Evolutionary conservation across 2,113 vertebrate species (phyloP).

Genomic region (Erpornis zantholeuca): DNA sequence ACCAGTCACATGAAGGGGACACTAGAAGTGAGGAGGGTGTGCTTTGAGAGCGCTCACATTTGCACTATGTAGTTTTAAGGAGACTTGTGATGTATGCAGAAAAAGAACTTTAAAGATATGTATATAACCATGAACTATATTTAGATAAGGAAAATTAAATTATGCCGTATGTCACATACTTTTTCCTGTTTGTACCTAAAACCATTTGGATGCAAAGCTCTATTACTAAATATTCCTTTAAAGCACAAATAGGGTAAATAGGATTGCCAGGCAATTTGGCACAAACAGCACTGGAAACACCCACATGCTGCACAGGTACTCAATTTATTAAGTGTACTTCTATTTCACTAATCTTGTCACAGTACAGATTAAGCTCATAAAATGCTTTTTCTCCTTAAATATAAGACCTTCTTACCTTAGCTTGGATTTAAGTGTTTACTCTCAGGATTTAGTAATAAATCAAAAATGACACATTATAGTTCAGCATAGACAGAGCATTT

Average conservation of each 20-base stretch:
- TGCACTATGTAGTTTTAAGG: neutral
- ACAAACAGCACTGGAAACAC: neutral
- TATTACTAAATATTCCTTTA: neutral
- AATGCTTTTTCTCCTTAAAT: neutral
- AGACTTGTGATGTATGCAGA: neutral
- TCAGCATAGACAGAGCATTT: neutral
- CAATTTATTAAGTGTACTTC: neutral
- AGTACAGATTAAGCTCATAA: neutral
- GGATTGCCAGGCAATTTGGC: neutral
- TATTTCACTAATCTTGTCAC: neutral
- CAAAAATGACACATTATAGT: neutral
- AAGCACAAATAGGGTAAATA: neutral
- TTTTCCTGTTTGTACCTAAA: neutral
- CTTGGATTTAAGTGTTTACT: slow-evolving; percentile 1
- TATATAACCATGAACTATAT: neutral
- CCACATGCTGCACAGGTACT: neutral
- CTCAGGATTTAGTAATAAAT: neutral
- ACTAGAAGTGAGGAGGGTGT: neutral
- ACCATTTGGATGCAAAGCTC: neutral
- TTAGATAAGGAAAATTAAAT: neutral
- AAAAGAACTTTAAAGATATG: neutral
- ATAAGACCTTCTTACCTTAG: neutral
- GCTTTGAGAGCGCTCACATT: neutral
- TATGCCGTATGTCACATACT: neutral
- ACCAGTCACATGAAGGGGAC: neutral